Evolutionary conservation across 2,888 invertebrate genomes (phyloP), one percentile per base, ranked within the genome.

Genomic region (Plebejus anna): DNA sequence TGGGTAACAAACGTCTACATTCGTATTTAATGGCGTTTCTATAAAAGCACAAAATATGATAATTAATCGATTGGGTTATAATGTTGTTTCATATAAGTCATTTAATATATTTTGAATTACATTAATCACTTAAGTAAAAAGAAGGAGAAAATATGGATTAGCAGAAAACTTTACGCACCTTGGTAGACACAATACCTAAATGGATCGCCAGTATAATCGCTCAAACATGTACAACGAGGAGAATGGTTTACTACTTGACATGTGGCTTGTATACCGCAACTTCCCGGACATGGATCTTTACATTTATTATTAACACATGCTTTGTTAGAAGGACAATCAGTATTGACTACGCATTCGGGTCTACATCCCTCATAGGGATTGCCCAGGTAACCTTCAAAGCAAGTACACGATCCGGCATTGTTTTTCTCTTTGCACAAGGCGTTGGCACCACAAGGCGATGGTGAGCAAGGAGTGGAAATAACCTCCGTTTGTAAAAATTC

Each of bases 311-410:
- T 95, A 4, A 96, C 90, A 83, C 97, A 97, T 6, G 96, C 96
- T 83, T 88, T 95, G 82, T 96, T 95, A 4, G 96, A 95, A 1
- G 96, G 89, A 84, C 97, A 97, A 84, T 97, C 97, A 0, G 96
- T 95, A 86, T 96, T 96, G 2, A 96, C 89, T 1, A 95, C 91
- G 86, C 97, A 97, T 90, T 97, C 96, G 16, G 96, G 96, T 77
- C 97, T 94, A 83, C 97, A 97, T 16, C 96, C 96, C 88, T 96
- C 96, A 81, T 97, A 97, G 38, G 97, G 97, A 89, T 97, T 96
- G 78, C 97, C 97, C 80, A 95, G 94, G 83, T 96, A 96, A 76
- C 96, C 96, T 22, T 96, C 94, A 47, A 96, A 84, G 84, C 97
- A 97, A 79, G 94, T 94, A 83, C 97, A 97, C 1, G 96, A 93